phyloP scores from a whole-genome alignment of 1,140 invertebrate genomes.

The Pemphigus obesinymphae region DNA sequence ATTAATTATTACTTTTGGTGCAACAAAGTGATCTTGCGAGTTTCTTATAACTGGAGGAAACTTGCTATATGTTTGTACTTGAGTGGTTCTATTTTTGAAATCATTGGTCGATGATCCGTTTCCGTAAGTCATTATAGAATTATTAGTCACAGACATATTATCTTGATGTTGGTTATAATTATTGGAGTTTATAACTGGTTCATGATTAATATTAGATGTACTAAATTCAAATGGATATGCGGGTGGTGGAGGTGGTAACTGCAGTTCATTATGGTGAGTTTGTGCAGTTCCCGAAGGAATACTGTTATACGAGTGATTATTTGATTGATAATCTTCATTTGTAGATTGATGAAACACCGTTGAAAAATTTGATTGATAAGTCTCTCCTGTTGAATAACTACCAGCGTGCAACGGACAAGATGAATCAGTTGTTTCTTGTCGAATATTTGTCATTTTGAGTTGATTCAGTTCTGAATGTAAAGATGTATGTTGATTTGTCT shows the following conservation, averaged over 20 bases:
- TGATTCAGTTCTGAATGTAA: constrained; percentile 35
- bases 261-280: constrained; percentile 28
- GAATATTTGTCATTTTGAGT: constrained; percentile 36
- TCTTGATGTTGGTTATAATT: constrained; percentile 17
- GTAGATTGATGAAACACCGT: constrained; percentile 12
- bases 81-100: constrained; percentile 25
- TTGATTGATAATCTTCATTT: neutral
- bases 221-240: constrained; percentile 22
- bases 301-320: constrained; percentile 7
- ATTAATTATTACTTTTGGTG: constrained; percentile 21
- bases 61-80: constrained; percentile 35
- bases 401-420: constrained; percentile 2
- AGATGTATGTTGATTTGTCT: constrained; percentile 19
- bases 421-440: neutral
- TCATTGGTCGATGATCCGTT: constrained; percentile 12
- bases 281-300: constrained; percentile 7
- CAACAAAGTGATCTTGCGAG: constrained; percentile 16
- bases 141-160: neutral
- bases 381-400: constrained; percentile 26
- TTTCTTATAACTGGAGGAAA: constrained; percentile 9
- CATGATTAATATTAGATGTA: neutral
- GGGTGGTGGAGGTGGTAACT: constrained; percentile 1
- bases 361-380: constrained; percentile 32
- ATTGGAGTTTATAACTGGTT: constrained; percentile 9
- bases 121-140: constrained; percentile 7